Evolutionary conservation across 1,140 invertebrate species (phyloP), one percentile per base, ranked within the genome.

Genomic region (Papilio aristodemus): DNA sequence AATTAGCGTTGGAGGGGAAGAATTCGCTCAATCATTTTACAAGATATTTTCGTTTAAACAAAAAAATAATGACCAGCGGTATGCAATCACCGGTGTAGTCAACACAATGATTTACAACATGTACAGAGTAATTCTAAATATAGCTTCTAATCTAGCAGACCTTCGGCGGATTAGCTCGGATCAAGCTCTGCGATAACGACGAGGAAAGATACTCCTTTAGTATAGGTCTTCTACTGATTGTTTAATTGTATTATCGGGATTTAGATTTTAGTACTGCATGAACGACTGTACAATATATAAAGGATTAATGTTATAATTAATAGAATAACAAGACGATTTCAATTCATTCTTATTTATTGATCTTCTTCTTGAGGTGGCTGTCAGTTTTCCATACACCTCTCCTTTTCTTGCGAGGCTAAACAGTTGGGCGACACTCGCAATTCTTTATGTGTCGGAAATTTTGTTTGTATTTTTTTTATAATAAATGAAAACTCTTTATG

Each of bases 71-170:
- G 43, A 9, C 14, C 43, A 17, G 4, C 17, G 43, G 54, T 32
- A 14, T 58, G 54, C 54, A n/a, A 58, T 58, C 36, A 1, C n/a
- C 60, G 32, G 60, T 54, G 22, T 37, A 50, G 67, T 74, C 69
- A 69, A 71, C 60, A 68, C 46, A 27, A 36, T 39, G 38, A 50
- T 38, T 54, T 38, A 71, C 71, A 43, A 64, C 66, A 19, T 54
- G 50, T 74, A 74, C 25, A 74, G 50, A 57, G 27, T 68, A 37
- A 57, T 46, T 60, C 66, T 46, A 62, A 70, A 73, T 73, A 70
- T 70, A 73, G 50, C 22, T 67, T 69, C 66, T 71, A 38, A 63
- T 67, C 19, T 46, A 50, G 22, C n/a, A 17, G 32, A 60, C 32
- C 58, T 19, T 38, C n/a, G 11, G 4, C 8, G 58, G 58, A 60